phyloP scores from a whole-genome alignment of 2,113 vertebrate species.

The Corythaixoides concolor region DNA sequence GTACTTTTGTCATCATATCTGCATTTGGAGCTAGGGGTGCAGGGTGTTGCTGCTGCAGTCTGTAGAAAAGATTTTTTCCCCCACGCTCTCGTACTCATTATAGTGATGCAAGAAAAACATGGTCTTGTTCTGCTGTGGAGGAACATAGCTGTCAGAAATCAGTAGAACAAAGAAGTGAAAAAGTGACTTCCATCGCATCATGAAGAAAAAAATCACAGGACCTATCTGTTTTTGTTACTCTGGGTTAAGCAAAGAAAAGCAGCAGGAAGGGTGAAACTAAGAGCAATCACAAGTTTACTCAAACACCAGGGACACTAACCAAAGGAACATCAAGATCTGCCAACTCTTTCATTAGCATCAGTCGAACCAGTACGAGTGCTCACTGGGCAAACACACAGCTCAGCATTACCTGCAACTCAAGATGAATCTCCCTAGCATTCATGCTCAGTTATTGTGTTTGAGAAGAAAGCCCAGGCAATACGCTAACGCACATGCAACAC shows the following conservation, averaged over 20 bases:
- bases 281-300: background rate
- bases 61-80: background rate
- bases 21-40: background rate
- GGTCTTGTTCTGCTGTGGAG: background rate
- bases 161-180: background rate
- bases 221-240: background rate
- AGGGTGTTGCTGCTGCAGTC: background rate
- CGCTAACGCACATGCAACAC: background rate
- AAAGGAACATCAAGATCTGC: background rate
- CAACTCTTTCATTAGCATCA: background rate
- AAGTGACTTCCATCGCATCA: background rate
- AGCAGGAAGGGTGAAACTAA: background rate
- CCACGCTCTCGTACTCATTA: fast-evolving
- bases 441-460: background rate
- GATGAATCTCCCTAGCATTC: background rate
- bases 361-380: background rate
- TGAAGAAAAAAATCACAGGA: background rate
- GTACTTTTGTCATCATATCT: background rate
- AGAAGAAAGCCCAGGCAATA: background rate
- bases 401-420: background rate
- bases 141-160: background rate
- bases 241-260: background rate
- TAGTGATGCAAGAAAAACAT: background rate
- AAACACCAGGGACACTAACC: background rate
- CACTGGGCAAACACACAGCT: background rate